Base-by-base conservation (phyloP, 2,888 invertebrate species). In the Eledona agricola region DNA sequence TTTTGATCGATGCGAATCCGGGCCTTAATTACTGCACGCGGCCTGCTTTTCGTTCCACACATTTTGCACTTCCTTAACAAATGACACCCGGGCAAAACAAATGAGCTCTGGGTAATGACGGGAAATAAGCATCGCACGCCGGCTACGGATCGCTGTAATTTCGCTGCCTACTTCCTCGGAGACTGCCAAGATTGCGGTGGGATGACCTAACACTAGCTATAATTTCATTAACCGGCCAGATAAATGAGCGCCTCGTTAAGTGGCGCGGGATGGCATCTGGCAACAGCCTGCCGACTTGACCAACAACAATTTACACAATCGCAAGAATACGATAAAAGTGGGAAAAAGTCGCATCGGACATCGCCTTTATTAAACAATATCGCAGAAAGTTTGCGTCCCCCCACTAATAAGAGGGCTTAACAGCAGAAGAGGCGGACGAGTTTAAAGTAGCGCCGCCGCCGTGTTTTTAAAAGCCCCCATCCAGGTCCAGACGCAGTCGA, bases 201-300 rank as follows among this genome's bases (percentile, higher is more conserved):
- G 71, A 74, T 72, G 73, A 72, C 71, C 72, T 64, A 70, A 67
- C 70, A 61, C 70, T 65, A 70, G 76, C 78, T 77, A 80, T 80
- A 80, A 80, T 80, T 80, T 80, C 80, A 80, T 80, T 80, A 80
- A 78, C 77, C 71, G 74, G 60, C 69, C 72, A 77, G 79, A 81
- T 79, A 80, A 81, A 81, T 80, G 80, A 78, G 78, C 73, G 58
- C 56, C 64, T 67, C 69, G 68, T 67, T 71, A 70, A 65, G 66
- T 63, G 65, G 62, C 57, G 23, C 25, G 40, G 46, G 38, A 26
- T 49, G 49, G 35, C 20, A 15, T 9, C 61, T 55, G 61, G 64
- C 66, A 71, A 69, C 71, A 71, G 67, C 70, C 62, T 67, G 69
- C 62, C 51, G 50, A 60, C 59, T 64, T 62, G 65, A 64, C 63